A percentile compares a stretch with the other conserved stretches of the same genome.
Evolutionary conservation across 2,113 vertebrate species (phyloP).

Genomic region (Hirundichthys speculiger): DNA sequence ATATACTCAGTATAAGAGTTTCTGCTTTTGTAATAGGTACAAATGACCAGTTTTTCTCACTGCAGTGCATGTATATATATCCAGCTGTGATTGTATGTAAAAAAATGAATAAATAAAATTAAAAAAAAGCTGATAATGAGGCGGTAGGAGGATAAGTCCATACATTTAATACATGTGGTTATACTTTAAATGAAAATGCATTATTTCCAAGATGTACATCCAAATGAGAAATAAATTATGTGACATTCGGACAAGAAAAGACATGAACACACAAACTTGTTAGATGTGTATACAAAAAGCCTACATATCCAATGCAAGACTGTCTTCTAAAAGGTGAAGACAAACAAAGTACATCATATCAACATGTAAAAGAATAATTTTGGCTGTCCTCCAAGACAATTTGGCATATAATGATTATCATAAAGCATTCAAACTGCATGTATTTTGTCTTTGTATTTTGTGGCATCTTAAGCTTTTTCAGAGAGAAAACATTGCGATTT

Average conservation of each 20-base stretch:
- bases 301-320: conserved; percentile 4
- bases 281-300: neutral
- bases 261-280: neutral
- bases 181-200: conserved; percentile 2
- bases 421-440: neutral
- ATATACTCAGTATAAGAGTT: too few relatives aligned
- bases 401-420: conserved; percentile 5
- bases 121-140: too few relatives aligned
- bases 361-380: neutral
- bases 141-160: too few relatives aligned
- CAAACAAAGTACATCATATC: conserved; percentile 5
- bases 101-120: too few relatives aligned
- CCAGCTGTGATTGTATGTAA: too few relatives aligned
- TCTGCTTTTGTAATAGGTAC: too few relatives aligned
- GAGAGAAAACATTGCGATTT: neutral
- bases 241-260: conserved; percentile 5
- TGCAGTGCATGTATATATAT: too few relatives aligned
- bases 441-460: too few relatives aligned
- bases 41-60: too few relatives aligned
- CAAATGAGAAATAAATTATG: conserved; percentile 20
- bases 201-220: conserved; percentile 10
- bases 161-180: neutral
- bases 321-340: neutral
- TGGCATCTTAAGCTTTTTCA: neutral
- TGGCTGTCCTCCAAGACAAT: neutral